Conservation (phyloP, 2,113 vertebrate genomes). For the Silurus asotus region DNA sequence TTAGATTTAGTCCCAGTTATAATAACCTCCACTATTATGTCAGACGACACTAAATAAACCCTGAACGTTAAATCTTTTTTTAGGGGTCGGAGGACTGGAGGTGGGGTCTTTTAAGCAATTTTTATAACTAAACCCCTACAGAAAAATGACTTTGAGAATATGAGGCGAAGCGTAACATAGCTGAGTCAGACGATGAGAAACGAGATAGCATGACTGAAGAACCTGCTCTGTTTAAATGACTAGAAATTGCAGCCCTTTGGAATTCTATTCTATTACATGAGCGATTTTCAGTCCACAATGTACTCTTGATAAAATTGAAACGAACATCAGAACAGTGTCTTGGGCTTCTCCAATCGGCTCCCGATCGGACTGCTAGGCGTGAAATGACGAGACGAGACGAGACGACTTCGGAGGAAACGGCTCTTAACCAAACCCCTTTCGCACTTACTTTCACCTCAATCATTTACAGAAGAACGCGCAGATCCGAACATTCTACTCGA, state of each 20-base stretch:
- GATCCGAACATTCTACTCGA: neutral
- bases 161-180: neutral
- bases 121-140: neutral
- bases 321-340: neutral
- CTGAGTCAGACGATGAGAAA: neutral
- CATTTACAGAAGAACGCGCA: neutral
- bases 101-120: too few species aligned
- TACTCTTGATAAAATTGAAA: neutral
- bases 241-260: neutral
- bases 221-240: neutral
- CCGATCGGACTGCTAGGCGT: neutral
- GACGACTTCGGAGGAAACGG: constrained; percentile 52
- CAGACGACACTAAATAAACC: neutral
- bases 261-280: neutral
- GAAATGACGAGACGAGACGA: constrained; percentile 29
- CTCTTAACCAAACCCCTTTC: neutral
- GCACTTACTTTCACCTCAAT: neutral
- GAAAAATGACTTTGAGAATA: neutral
- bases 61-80: neutral
- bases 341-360: neutral
- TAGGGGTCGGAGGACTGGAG: too few species aligned
- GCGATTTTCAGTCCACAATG: neutral
- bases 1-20: too few species aligned
- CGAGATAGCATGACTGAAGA: neutral
- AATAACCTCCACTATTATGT: too few species aligned